Percentiles rank a stretch among this genome's conserved stretches.
Evolutionary conservation across 2,797 vertebrate species (phyloP).

Genomic region (Tenualosa ilisha): DNA sequence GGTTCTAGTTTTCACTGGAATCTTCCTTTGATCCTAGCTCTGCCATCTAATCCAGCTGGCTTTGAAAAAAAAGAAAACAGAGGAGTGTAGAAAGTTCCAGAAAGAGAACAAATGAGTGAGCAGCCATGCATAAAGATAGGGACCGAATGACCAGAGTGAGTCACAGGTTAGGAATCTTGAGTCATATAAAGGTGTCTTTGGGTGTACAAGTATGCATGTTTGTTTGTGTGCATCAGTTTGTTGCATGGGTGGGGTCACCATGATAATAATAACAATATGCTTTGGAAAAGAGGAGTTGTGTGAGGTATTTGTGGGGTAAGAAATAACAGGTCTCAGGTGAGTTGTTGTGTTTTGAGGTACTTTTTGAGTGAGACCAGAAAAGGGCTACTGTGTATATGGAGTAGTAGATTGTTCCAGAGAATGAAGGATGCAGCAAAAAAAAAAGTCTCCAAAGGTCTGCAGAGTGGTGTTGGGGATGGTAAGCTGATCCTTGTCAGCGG

Average conservation of each 20-base stretch:
- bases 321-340: too few relatives aligned
- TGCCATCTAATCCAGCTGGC: neutral
- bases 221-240: neutral
- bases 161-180: neutral
- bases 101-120: neutral
- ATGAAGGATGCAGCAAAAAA: too few relatives aligned
- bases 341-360: too few relatives aligned
- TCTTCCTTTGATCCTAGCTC: neutral
- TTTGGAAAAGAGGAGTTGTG: too few relatives aligned
- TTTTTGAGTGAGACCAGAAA: too few relatives aligned
- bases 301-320: too few relatives aligned
- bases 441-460: too few relatives aligned
- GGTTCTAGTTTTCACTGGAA: neutral
- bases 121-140: neutral
- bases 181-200: neutral
- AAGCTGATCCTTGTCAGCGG: too few relatives aligned
- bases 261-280: too few relatives aligned
- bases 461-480: too few relatives aligned
- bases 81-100: neutral
- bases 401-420: too few relatives aligned
- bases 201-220: neutral
- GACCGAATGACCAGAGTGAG: neutral
- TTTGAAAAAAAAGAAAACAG: neutral
- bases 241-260: neutral
- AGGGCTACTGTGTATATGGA: too few relatives aligned